phyloP scores from a whole-genome alignment of 2,888 invertebrate genomes.

The Erebia epiphron region DNA sequence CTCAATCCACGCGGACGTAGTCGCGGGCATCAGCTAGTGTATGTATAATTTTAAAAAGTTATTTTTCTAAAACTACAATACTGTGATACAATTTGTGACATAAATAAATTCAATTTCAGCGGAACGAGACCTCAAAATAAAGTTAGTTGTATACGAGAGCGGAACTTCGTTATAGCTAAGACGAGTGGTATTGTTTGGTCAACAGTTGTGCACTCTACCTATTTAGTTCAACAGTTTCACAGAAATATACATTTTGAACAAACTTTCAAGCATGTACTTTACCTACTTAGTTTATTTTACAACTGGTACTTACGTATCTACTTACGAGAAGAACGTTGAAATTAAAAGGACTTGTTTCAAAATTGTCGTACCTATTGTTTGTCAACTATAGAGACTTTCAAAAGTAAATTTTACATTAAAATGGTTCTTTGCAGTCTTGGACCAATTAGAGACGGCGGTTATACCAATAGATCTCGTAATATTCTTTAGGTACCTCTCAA shows the following conservation, averaged over 20 bases:
- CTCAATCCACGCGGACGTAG: too few species aligned
- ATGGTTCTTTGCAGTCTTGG: too few species aligned
- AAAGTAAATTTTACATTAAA: too few species aligned
- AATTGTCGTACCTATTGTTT: too few species aligned
- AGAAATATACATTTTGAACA: slow-evolving; percentile 29
- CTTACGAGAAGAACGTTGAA: not conserved
- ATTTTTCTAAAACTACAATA: not conserved
- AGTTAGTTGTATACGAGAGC: slow-evolving; percentile 18
- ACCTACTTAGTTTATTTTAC: not conserved
- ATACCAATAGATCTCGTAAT: too few species aligned
- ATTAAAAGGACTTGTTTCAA: not conserved
- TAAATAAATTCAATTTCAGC: slow-evolving; percentile 13
- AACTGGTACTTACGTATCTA: not conserved
- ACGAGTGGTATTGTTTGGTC: slow-evolving; percentile 31
- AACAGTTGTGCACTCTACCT: slow-evolving; percentile 30
- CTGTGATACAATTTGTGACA: slow-evolving; percentile 7
- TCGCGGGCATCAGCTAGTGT: too few species aligned
- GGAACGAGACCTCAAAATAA: slow-evolving; percentile 1
- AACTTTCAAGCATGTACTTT: not conserved
- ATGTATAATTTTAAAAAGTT: too few species aligned
- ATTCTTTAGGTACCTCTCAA: too few species aligned
- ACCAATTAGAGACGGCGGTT: too few species aligned
- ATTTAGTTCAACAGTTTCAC: slow-evolving; percentile 16
- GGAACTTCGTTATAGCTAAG: slow-evolving; percentile 23
- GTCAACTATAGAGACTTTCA: too few species aligned